Conservation (phyloP, 2,888 invertebrate species). For the Lymantria monacha region DNA sequence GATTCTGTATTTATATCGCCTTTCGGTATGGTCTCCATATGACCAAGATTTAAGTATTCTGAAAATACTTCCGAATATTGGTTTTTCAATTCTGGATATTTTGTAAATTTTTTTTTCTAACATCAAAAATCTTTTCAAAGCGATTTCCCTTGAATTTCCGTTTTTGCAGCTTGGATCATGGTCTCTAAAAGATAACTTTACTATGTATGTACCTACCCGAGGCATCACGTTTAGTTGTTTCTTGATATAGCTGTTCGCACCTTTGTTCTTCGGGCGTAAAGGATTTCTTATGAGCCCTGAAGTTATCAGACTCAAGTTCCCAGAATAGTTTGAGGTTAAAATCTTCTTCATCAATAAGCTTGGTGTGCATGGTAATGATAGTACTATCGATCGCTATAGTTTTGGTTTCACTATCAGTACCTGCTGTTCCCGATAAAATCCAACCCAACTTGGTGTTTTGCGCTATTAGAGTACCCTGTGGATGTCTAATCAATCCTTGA, state of each 20-base stretch:
- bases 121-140: not conserved
- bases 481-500: conserved; percentile 11
- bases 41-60: conserved; percentile 30
- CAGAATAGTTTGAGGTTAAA: not conserved
- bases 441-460: conserved; percentile 27
- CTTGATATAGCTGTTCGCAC: not conserved
- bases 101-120: not conserved
- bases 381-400: not conserved
- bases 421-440: conserved; percentile 22
- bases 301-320: not conserved
- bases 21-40: conserved; percentile 24
- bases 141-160: not conserved
- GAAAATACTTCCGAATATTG: conserved; percentile 13
- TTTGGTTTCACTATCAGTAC: not conserved
- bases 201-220: not conserved
- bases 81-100: not conserved
- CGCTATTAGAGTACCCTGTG: conserved; percentile 9
- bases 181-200: not conserved
- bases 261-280: not conserved
- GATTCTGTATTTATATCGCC: not conserved
- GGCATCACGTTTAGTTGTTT: not conserved
- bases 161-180: not conserved
- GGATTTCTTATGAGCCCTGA: not conserved
- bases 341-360: not conserved
- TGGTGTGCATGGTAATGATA: not conserved